phyloP scores from a whole-genome alignment of 1,140 invertebrate species.

The Idris sp. region DNA sequence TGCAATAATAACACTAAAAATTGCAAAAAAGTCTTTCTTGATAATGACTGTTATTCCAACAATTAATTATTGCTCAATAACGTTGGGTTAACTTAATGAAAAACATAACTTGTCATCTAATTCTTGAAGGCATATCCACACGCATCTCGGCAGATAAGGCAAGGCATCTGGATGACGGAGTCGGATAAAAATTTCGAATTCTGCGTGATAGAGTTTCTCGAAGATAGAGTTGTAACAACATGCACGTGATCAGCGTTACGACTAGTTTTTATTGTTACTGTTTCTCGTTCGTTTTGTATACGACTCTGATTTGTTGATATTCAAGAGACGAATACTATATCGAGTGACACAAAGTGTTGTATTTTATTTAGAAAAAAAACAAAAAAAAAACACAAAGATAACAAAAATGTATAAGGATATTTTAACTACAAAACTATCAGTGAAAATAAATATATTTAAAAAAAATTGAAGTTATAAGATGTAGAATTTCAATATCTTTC shows the following conservation, averaged over 20 bases:
- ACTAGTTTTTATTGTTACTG: constrained; percentile 61
- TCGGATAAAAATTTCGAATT: constrained; percentile 45
- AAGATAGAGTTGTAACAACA: constrained; percentile 62
- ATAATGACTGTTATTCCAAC: neutral
- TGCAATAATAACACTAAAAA: too few species aligned
- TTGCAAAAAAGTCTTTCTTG: too few species aligned
- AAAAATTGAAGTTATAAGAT: too few species aligned
- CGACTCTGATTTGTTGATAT: constrained; percentile 27
- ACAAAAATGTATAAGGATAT: too few species aligned
- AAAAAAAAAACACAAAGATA: too few species aligned
- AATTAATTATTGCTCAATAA: constrained; percentile 1
- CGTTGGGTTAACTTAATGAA: neutral
- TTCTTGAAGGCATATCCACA: constrained; percentile 21
- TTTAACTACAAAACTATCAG: too few species aligned
- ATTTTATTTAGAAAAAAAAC: neutral
- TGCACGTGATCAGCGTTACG: constrained; percentile 50
- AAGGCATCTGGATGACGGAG: constrained; percentile 53
- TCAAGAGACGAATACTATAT: constrained; percentile 6
- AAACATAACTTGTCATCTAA: constrained; percentile 12
- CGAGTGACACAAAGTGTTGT: constrained; percentile 14
- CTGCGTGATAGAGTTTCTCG: constrained; percentile 42
- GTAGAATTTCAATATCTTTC: too few species aligned
- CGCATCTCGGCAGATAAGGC: constrained; percentile 45
- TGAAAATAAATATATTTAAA: too few species aligned
- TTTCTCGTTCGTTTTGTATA: constrained; percentile 33